A percentile compares a stretch with the other conserved stretches of the same genome.
phyloP scores from a whole-genome alignment of 35 echinoderm and acorn worm species.

The Ophiothrix spiculata region DNA sequence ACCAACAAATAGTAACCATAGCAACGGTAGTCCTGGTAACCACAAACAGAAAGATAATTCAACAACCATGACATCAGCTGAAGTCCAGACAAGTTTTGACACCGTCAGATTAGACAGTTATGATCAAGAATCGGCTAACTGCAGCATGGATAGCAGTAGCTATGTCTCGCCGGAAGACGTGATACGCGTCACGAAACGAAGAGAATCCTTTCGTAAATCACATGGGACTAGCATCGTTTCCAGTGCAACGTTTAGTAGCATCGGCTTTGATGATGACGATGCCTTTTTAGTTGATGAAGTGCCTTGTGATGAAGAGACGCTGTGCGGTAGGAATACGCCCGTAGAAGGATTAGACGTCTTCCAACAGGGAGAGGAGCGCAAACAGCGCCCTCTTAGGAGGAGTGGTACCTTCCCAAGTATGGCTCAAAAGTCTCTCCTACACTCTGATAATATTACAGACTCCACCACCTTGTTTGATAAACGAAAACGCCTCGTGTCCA shows the following conservation, averaged over 20 bases:
- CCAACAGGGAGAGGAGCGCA: too few relatives aligned
- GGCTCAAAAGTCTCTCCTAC: neutral
- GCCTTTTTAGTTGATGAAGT: neutral
- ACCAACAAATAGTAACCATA: constrained; percentile 24
- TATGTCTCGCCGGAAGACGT: neutral
- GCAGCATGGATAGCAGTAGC: neutral
- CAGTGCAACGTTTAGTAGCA: neutral
- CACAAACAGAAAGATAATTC: constrained; percentile 1
- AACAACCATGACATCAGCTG: neutral
- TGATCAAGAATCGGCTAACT: neutral
- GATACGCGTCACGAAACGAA: neutral
- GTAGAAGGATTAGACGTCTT: too few relatives aligned
- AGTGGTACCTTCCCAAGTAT: constrained; percentile 47
- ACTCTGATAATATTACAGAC: neutral
- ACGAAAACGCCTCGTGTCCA: neutral
- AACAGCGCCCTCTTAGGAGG: constrained; percentile 13
- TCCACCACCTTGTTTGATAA: neutral
- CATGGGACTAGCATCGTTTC: neutral
- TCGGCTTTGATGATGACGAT: neutral
- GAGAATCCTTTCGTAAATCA: neutral
- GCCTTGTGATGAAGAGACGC: neutral
- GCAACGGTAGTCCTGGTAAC: neutral
- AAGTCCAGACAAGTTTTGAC: constrained; percentile 59
- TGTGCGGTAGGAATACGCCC: neutral
- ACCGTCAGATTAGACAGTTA: constrained; percentile 37